Percentiles rank a stretch among this genome's conserved stretches.
Evolutionary conservation across 2,888 invertebrate species (phyloP).

Genomic region (Agrochola litura): DNA sequence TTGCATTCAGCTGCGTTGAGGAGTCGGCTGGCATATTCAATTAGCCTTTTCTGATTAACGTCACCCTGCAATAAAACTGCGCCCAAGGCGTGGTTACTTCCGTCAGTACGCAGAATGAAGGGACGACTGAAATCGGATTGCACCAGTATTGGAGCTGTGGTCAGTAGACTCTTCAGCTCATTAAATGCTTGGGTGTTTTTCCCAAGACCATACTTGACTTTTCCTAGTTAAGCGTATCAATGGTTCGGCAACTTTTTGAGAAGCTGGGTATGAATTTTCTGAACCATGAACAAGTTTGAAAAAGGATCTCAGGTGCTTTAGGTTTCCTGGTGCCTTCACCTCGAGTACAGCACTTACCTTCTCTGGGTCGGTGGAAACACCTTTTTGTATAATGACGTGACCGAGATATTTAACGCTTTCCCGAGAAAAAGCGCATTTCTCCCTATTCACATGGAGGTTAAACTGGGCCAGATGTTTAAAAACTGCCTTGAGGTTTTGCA

Average conservation of each 20-base stretch:
- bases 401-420: not conserved
- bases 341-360: not conserved
- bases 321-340: not conserved
- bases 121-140: too few species aligned
- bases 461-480: too few species aligned
- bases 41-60: too few species aligned
- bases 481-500: too few species aligned
- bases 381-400: not conserved
- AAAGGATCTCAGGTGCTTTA: not conserved
- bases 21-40: too few species aligned
- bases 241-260: constrained; percentile 1
- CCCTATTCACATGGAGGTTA: too few species aligned
- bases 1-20: too few species aligned
- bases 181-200: not conserved
- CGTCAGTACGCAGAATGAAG: not conserved
- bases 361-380: not conserved
- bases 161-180: not conserved
- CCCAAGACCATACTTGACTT: not conserved
- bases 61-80: not conserved
- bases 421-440: too few species aligned
- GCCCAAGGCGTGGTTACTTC: not conserved
- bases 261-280: not conserved
- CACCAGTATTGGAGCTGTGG: not conserved
- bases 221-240: not conserved
- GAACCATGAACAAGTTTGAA: not conserved